These are phyloP conservation scores for Elephas maximus DNA, from an alignment of 2,113 vertebrate species.

Conservation along the genomic window DNA sequence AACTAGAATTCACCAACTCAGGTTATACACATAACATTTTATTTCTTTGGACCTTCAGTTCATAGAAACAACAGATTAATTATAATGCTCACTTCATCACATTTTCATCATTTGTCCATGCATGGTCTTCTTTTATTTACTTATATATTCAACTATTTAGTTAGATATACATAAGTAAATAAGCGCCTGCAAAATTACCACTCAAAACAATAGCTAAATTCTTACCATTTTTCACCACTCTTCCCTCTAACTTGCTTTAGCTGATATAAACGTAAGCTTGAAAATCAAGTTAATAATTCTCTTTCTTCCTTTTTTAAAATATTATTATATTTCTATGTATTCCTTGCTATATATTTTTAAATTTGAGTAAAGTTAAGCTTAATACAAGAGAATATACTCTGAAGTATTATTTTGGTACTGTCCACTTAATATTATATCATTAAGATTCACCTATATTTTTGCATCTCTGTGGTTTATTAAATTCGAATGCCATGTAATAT, in stretches of 20 bases:
- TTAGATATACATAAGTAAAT: conserved; percentile 21
- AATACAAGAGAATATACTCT: neutral
- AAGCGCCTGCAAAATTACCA: neutral
- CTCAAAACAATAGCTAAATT: neutral
- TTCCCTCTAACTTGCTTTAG: neutral
- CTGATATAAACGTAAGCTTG: neutral
- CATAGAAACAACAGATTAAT: neutral
- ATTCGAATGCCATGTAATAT: conserved; percentile 5
- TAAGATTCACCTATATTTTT: conserved; percentile 15
- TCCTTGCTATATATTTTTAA: neutral
- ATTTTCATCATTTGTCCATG: neutral
- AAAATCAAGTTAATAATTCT: neutral
- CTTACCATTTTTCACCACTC: neutral
- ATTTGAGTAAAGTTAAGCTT: neutral
- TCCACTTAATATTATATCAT: conserved; percentile 23
- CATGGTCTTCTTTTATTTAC: neutral
- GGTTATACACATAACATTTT: neutral
- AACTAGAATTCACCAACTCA: neutral
- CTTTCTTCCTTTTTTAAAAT: neutral
- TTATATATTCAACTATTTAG: neutral
- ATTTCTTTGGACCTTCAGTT: neutral
- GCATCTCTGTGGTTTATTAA: neutral
- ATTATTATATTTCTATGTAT: neutral
- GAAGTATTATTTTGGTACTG: neutral
- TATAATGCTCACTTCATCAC: neutral